These are phyloP conservation scores for Gymnosoma rotundatum DNA, from an alignment of 2,888 invertebrate genomes.

Conservation along the genomic window DNA sequence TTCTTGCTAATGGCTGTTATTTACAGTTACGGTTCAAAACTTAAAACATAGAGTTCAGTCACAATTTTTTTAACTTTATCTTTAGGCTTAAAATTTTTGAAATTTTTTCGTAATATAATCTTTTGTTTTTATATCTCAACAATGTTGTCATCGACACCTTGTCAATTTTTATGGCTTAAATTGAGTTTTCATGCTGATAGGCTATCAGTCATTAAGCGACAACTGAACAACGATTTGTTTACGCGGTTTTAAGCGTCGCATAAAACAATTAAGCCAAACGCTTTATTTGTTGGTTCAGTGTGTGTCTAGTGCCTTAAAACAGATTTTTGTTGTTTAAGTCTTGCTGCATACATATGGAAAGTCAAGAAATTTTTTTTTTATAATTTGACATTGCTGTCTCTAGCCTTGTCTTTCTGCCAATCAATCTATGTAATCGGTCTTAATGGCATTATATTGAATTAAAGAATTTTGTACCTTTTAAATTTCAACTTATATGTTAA, in stretches of 20 bases:
- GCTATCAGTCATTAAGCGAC: constrained; percentile 44
- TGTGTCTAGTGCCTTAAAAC: constrained; percentile 17
- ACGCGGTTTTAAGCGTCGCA: not conserved
- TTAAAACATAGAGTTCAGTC: constrained; percentile 1
- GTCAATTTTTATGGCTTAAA: constrained; percentile 4
- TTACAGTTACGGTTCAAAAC: not conserved
- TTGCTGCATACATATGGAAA: constrained; percentile 19
- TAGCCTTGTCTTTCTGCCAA: constrained; percentile 12
- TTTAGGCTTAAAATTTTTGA: not conserved
- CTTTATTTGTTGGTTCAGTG: constrained; percentile 1
- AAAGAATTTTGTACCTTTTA: constrained; percentile 23
- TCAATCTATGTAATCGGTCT: constrained; percentile 30
- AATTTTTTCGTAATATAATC: no score
- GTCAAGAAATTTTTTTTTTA: constrained; percentile 23
- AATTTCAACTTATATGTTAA: constrained; percentile 45
- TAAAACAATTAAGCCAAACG: constrained; percentile 38
- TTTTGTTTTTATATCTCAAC: not conserved
- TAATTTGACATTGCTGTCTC: constrained; percentile 35
- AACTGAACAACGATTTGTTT: constrained; percentile 21
- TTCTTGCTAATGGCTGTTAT: no score
- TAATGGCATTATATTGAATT: constrained; percentile 21
- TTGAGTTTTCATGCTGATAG: constrained; percentile 27
- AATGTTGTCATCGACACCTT: constrained; percentile 18
- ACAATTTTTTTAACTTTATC: not conserved
- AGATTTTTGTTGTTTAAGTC: not conserved